Evolutionary conservation across 2,888 invertebrate genomes (phyloP), one percentile per base, ranked within the genome.

Genomic region (Aromia moschata): DNA sequence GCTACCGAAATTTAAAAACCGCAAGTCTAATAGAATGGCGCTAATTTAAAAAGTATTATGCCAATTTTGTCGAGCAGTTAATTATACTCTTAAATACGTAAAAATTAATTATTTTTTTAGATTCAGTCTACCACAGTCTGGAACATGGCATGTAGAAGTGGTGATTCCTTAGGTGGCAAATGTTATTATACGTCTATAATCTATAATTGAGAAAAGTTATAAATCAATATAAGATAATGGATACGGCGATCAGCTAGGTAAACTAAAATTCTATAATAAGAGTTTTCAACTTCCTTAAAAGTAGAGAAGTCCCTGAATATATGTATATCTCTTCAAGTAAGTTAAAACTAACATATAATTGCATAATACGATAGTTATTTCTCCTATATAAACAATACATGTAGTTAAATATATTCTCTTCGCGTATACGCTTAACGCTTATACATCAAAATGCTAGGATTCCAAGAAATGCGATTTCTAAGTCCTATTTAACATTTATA

Each of bases 401-500:
- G 7, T 25, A n/a, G n/a, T n/a, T 5, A 25, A 25, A 5, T 25
- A 3, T 5, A 37, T 37, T 37, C 37, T 37, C 11, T 12, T 9
- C 37, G 14, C 37, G 37, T 37, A 37, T 12, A 11, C 7, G 14
- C 12, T 37, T 37, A 14, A 11, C 7, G 14, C 12, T 37, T 37
- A 14, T 37, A 10, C 37, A 14, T 37, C 37, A 11, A 37, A 37
- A 37, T 37, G 12, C 37, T 37, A 14, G 7, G n/a, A 37, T 37
- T 37, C 14, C 37, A 11, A 37, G 37, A 37, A 37, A 37, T 14
- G 14, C 14, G 12, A 16, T 41, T 41, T 41, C 40, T 16, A 41
- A 41, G 9, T 9, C 40, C 40, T 41, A 16, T 14, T 41, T 38
- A 38, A 38, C 38, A 38, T 38, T 41, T 41, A 41, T 41, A 16